phyloP scores from a whole-genome alignment of 2,797 vertebrate genomes.

The Pseudochaenichthys georgianus region DNA sequence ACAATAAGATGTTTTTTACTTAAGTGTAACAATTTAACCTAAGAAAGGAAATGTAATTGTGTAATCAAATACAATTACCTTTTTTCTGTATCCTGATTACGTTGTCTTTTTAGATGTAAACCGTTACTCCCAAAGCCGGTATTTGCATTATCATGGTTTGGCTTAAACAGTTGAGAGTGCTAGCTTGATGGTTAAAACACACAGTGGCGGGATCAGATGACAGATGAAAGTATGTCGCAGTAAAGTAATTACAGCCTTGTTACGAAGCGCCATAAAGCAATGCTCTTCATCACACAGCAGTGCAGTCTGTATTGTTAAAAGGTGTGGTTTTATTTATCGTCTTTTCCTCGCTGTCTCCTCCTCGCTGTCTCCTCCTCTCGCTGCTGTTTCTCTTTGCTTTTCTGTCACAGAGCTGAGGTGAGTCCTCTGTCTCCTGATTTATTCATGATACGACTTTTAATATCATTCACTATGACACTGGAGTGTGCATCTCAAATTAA shows the following conservation, averaged over 20 bases:
- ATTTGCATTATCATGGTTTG: too few relatives aligned
- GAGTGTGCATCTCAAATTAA: slow-evolving; percentile 86
- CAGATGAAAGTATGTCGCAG: slow-evolving; percentile 41
- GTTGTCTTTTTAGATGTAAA: too few relatives aligned
- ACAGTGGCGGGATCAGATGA: slow-evolving; percentile 38
- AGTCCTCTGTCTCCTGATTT: slow-evolving; percentile 84
- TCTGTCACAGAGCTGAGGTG: slow-evolving; percentile 82
- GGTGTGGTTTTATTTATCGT: slow-evolving; percentile 58
- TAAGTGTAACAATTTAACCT: too few relatives aligned
- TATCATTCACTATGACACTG: slow-evolving; percentile 86
- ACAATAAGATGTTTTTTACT: too few relatives aligned
- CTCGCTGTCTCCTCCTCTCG: slow-evolving; percentile 55
- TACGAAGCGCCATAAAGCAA: slow-evolving; percentile 52
- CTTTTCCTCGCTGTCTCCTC: slow-evolving; percentile 24
- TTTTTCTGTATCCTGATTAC: too few relatives aligned
- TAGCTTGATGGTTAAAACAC: not conserved
- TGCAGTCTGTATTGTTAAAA: slow-evolving; percentile 51
- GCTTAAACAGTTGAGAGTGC: too few relatives aligned
- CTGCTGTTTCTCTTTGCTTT: slow-evolving; percentile 70
- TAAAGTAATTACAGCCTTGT: slow-evolving; percentile 62
- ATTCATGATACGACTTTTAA: slow-evolving; percentile 88
- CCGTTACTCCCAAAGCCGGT: too few relatives aligned
- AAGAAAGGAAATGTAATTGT: too few relatives aligned
- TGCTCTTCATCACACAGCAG: slow-evolving; percentile 45
- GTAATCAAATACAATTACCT: too few relatives aligned